phyloP scores from a whole-genome alignment of 1,140 invertebrate genomes.

The Drosophila serrata region DNA sequence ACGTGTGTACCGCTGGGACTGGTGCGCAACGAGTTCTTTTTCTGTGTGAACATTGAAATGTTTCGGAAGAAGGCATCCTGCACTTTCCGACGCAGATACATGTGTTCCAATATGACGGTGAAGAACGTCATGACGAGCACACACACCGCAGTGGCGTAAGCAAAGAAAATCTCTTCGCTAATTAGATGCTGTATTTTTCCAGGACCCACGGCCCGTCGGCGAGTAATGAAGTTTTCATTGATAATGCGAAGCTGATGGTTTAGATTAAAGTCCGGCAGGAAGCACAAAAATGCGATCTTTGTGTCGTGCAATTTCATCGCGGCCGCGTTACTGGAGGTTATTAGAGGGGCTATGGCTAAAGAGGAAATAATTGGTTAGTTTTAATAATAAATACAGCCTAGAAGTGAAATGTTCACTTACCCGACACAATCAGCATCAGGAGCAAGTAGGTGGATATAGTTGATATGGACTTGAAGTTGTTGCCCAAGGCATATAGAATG shows the following conservation, averaged over 20 bases:
- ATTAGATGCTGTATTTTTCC: conserved; percentile 4
- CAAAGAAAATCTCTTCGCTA: conserved; percentile 56
- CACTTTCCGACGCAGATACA: conserved; percentile 49
- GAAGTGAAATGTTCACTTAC: conserved; percentile 38
- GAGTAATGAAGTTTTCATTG: conserved; percentile 74
- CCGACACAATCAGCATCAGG: conserved; percentile 76
- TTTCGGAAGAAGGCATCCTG: conserved; percentile 6
- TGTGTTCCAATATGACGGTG: conserved; percentile 69
- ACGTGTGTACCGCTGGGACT: conserved; percentile 10
- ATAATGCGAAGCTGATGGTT: conserved; percentile 79
- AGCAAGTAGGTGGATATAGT: conserved; percentile 79
- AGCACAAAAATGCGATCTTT: conserved; percentile 64
- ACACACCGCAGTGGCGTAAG: conserved; percentile 53
- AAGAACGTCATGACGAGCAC: conserved; percentile 63
- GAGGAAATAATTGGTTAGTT: neutral
- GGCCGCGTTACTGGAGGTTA: conserved; percentile 66
- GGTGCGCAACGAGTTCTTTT: conserved; percentile 5
- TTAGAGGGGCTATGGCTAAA: conserved; percentile 74
- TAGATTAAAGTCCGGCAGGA: conserved; percentile 81
- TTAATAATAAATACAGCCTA: neutral
- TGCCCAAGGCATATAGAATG: conserved; percentile 72
- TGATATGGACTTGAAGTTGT: conserved; percentile 78
- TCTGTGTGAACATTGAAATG: conserved; percentile 12
- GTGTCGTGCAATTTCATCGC: conserved; percentile 72
- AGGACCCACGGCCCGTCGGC: conserved; percentile 2